A percentile compares a stretch with the other conserved stretches of the same genome.
Conservation (phyloP, 2,113 vertebrate species). For the Engraulis encrasicolus region DNA sequence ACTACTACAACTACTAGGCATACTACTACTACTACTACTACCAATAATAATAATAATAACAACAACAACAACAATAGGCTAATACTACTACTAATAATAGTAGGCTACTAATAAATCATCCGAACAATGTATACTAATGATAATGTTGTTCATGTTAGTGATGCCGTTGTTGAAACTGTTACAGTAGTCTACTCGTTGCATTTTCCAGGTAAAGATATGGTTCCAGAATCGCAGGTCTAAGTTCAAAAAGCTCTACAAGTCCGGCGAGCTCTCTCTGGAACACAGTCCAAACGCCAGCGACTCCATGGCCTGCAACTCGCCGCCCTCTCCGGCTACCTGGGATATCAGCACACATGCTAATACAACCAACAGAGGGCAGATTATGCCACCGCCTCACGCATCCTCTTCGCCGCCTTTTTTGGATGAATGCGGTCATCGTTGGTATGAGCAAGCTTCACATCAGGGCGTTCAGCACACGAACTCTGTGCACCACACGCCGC, state of each 20-base stretch:
- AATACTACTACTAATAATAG: too few relatives aligned
- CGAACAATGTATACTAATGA: too few relatives aligned
- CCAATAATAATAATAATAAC: too few relatives aligned
- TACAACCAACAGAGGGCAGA: conserved; percentile 76
- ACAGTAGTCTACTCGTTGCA: too few relatives aligned
- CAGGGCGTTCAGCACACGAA: conserved; percentile 72
- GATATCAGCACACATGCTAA: conserved; percentile 76
- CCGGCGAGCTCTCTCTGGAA: conserved; percentile 88
- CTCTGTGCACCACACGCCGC: conserved; percentile 77
- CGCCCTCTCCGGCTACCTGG: conserved; percentile 85
- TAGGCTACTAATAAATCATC: too few relatives aligned
- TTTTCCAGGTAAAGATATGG: conserved; percentile 91
- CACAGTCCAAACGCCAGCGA: conserved; percentile 94
- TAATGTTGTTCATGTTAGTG: too few relatives aligned
- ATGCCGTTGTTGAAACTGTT: too few relatives aligned
- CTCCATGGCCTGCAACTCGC: conserved; percentile 93
- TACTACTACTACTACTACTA: too few relatives aligned
- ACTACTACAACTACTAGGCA: too few relatives aligned
- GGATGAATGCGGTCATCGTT: conserved; percentile 84
- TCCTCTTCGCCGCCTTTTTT: conserved; percentile 82
- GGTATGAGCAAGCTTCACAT: conserved; percentile 86
- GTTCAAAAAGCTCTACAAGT: conserved; percentile 96
- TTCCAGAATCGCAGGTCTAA: conserved; percentile 97
- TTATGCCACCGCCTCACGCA: conserved; percentile 75
- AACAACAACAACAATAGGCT: too few relatives aligned